Base-by-base conservation (phyloP, 2,888 invertebrate species). In the Neoitamus cyanurus region DNA sequence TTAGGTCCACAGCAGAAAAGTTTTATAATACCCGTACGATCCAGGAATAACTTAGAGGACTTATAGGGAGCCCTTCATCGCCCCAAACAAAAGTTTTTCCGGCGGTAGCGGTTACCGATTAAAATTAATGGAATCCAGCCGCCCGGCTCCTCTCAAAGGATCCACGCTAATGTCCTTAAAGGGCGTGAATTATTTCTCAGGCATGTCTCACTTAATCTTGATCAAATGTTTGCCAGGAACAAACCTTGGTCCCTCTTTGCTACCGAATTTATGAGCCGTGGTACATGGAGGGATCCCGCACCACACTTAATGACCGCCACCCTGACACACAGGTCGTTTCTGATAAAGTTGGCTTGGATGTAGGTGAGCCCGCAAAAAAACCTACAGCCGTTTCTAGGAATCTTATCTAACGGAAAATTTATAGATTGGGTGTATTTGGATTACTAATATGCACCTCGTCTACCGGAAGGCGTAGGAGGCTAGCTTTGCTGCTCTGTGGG, bases 151-250 rank as follows among this genome's bases (percentile, higher is more conserved):
- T 20, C 37, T 11, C 7, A 36, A 37, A 11, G 31, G 31, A 37
- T 31, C 31, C 31, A 13, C 73, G 20, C 20, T 73, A 73, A 36
- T 73, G 36, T 73, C 20, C 36, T 73, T 34, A 73, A 36, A 20
- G 73, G 73, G 37, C 73, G 73, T 73, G 73, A 73, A 73, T 73
- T 73, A 73, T 73, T 73, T 36, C 73, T 73, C 9, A 4, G 36
- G 73, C 73, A 73, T 36, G 73, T 73, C 20, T 36, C 34, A 73
- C 73, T 73, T 36, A 73, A 73, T 73, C 73, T 73, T 73, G 73
- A 73, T 73, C 73, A 73, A 73, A 73, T 73, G 37, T 73, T 73
- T 73, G 73, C 36, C 34, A 9, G 11, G 13, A 30, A 70, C 70
- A 70, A 28, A 25, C 15, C 11, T 70, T 70, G 5, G 31, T 28